These are phyloP conservation scores for Chorisops tibialis DNA, from an alignment of 2,888 invertebrate species.

Conservation along the genomic window DNA sequence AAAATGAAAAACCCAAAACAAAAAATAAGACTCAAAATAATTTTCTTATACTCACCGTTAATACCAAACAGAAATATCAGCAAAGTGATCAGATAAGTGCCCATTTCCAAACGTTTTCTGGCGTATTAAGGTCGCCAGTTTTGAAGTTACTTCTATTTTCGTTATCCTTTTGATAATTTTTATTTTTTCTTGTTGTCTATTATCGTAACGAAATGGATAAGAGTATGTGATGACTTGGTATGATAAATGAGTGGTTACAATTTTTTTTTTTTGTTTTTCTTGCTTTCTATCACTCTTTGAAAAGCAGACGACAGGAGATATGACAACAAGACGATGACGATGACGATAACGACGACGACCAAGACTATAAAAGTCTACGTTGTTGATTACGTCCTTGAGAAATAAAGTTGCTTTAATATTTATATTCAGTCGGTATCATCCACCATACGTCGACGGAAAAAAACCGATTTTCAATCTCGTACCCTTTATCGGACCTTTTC, in stretches of 20 bases:
- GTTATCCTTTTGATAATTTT: neutral
- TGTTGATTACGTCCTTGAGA: too few species aligned
- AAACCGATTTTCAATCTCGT: too few species aligned
- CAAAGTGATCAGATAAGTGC: constrained; percentile 33
- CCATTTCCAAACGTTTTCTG: constrained; percentile 34
- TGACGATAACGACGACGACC: neutral
- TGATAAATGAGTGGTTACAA: constrained; percentile 18
- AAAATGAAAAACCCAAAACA: too few species aligned
- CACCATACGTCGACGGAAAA: too few species aligned
- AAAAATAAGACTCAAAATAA: too few species aligned
- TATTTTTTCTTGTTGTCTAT: neutral
- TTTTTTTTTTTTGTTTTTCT: constrained; percentile 5
- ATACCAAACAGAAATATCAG: constrained; percentile 34
- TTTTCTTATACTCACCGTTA: constrained; percentile 35
- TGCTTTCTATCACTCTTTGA: too few species aligned
- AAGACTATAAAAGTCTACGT: neutral
- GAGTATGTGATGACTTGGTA: too few species aligned
- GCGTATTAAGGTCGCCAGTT: constrained; percentile 28
- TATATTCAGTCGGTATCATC: too few species aligned
- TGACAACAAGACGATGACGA: neutral
- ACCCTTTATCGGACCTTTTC: neutral
- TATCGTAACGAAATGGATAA: too few species aligned
- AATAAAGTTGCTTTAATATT: too few species aligned
- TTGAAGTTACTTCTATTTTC: neutral
- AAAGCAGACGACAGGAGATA: neutral